Base-by-base conservation (phyloP, 1,140 invertebrate species). In the Drosophila lacertosa region DNA sequence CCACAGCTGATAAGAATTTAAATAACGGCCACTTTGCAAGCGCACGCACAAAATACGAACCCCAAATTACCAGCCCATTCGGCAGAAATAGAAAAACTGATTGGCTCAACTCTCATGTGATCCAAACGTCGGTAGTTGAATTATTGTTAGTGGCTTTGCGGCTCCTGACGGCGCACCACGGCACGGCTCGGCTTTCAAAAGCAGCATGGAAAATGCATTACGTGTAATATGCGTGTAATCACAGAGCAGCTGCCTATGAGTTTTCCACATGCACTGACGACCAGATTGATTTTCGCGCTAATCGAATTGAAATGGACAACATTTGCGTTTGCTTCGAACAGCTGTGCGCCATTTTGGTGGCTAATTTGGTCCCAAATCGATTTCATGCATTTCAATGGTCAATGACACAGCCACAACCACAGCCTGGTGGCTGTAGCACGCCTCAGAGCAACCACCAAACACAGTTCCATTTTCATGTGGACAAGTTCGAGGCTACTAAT, bases 191-290 rank as follows among this genome's bases (percentile, higher is more conserved):
- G 45, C 45, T 48, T n/a, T 10, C 42, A 59, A 59, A 66, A 66
- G 62, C 70, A 48, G 80, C 76, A 84, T 86, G 58, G 65, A 77
- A 86, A 86, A 86, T 86, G 81, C 81, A 84, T 84, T 84, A 86
- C 59, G 77, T 70, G 69, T 84, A 83, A 84, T 83, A 78, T 83
- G 79, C 79, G 74, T 83, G 78, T 74, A 82, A 82, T 78, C 79
- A 82, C 79, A 74, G 71, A 51, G 60, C 48, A 54, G 57, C 66
- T 58, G 33, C 29, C 22, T 18, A 29, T 45, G 47, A 59, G 54
- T 59, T 66, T 60, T 66, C 63, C 69, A 67, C 48, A 66, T 72
- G 63, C 55, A 7, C 53, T 55, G 63, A 58, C 32, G 53, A 63
- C 22, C 40, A 54, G 69, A 72, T 72, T 67, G 63, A 72, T 72